Conservation (phyloP, 1,140 invertebrate species). For the Pararge aegeria region DNA sequence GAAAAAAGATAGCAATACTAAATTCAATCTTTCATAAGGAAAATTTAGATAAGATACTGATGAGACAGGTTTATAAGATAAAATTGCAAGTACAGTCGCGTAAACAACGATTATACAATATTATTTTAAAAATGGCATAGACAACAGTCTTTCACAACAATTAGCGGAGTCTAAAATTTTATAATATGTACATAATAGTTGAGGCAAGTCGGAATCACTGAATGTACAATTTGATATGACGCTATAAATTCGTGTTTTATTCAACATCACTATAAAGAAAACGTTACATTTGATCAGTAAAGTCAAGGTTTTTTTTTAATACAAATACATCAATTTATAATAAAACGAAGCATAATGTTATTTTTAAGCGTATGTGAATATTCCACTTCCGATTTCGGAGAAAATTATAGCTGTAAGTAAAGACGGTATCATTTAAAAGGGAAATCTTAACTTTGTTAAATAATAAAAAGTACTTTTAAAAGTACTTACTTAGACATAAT, state of each 20-base stretch:
- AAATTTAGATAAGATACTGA: too few relatives aligned
- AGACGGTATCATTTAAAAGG: too few relatives aligned
- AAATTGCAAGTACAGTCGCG: constrained; percentile 34
- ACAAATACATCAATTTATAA: not conserved
- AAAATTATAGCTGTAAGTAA: too few relatives aligned
- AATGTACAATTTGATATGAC: constrained; percentile 56
- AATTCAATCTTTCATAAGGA: too few relatives aligned
- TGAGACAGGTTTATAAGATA: too few relatives aligned
- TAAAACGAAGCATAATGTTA: not conserved
- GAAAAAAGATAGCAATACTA: too few relatives aligned
- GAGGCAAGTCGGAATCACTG: constrained; percentile 19
- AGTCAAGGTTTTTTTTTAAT: constrained; percentile 25
- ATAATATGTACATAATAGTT: constrained; percentile 14
- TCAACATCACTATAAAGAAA: constrained; percentile 6
- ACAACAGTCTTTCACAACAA: constrained; percentile 51
- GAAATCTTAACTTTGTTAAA: too few relatives aligned
- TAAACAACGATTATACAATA: constrained; percentile 23
- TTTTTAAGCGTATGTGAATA: too few relatives aligned
- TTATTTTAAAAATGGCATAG: constrained; percentile 43
- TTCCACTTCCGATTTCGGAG: too few relatives aligned
- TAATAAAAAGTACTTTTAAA: too few relatives aligned
- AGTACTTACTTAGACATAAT: too few relatives aligned
- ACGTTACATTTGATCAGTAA: constrained; percentile 11
- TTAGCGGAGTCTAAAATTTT: constrained; percentile 16
- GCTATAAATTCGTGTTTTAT: constrained; percentile 58